Evolutionary conservation across 1,140 invertebrate genomes (phyloP).

Genomic region (Drosophila paulistorum): DNA sequence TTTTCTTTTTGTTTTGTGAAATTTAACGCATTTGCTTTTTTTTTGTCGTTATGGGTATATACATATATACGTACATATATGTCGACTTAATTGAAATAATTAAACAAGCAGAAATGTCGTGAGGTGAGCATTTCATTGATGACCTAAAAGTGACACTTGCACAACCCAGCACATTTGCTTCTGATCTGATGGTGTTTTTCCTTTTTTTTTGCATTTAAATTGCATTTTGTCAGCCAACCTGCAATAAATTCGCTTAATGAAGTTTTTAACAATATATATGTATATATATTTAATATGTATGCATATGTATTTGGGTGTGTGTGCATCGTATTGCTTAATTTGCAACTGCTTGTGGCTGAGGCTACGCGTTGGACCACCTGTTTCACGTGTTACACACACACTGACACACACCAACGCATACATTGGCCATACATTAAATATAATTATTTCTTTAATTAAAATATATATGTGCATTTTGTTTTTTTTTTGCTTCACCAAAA

Average conservation of each 20-base stretch:
- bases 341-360: slow-evolving; percentile 33
- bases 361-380: slow-evolving; percentile 12
- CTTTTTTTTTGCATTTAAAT: slow-evolving; percentile 64
- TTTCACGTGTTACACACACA: slow-evolving; percentile 33
- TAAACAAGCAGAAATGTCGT: slow-evolving; percentile 62
- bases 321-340: slow-evolving; percentile 11
- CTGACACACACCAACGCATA: not conserved
- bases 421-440: slow-evolving; percentile 59
- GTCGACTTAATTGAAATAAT: slow-evolving; percentile 73
- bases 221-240: slow-evolving; percentile 48
- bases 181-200: slow-evolving; percentile 7
- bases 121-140: slow-evolving; percentile 66
- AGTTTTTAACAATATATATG: slow-evolving; percentile 47
- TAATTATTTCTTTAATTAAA: slow-evolving; percentile 81
- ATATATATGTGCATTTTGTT: slow-evolving; percentile 37
- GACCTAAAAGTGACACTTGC: slow-evolving; percentile 62
- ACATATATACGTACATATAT: slow-evolving; percentile 15
- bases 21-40: slow-evolving; percentile 1
- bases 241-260: slow-evolving; percentile 76
- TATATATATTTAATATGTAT: not conserved
- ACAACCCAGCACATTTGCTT: slow-evolving; percentile 16
- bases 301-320: not conserved
- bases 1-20: not conserved
- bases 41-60: slow-evolving; percentile 17
- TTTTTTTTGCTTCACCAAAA: slow-evolving; percentile 38